Evolutionary conservation across 2,113 vertebrate species (phyloP).

Genomic region (Tiliqua scincoides): DNA sequence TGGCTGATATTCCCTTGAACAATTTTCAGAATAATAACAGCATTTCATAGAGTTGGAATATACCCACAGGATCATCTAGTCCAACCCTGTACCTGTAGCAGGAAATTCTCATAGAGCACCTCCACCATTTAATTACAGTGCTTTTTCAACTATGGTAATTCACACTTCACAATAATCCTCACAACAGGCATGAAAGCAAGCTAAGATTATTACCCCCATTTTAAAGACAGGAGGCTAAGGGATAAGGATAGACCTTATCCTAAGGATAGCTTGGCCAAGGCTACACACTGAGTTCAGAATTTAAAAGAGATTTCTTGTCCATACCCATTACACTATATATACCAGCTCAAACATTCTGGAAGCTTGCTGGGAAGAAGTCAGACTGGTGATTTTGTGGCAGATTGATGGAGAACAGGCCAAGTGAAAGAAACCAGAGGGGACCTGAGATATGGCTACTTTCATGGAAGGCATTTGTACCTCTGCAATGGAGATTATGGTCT

Average conservation of each 20-base stretch:
- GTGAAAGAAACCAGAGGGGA: background rate
- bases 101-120: too few species aligned
- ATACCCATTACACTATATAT: background rate
- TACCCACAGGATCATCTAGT: too few species aligned
- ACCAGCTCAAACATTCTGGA: background rate
- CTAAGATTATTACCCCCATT: background rate
- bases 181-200: background rate
- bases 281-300: constrained; percentile 1
- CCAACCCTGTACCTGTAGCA: too few species aligned
- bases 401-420: background rate
- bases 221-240: background rate
- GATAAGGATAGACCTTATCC: too few species aligned
- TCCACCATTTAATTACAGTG: background rate
- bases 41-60: too few species aligned
- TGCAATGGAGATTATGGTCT: background rate
- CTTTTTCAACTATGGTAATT: background rate
- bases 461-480: background rate
- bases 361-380: background rate
- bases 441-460: background rate
- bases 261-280: background rate
- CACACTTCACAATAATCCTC: background rate
- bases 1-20: background rate
- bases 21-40: constrained; percentile 1
- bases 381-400: background rate
- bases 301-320: constrained; percentile 8